Percentiles rank a stretch among this genome's conserved stretches.
Conservation (phyloP, 2,888 invertebrate species). For the Cryptocephalus primarius region DNA sequence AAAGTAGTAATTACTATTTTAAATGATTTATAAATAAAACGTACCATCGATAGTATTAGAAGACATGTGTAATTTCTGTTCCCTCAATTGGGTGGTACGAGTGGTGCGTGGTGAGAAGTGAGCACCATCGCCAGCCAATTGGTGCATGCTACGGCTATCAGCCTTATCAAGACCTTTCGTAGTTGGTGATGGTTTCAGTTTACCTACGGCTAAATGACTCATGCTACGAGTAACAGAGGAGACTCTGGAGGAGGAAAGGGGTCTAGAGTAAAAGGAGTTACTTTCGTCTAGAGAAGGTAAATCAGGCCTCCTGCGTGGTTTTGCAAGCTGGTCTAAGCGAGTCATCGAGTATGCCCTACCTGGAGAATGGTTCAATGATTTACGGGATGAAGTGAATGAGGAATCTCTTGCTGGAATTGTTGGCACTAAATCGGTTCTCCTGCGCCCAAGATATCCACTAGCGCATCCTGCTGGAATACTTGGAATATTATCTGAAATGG, state of each 20-base stretch:
- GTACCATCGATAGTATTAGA: constrained; percentile 26
- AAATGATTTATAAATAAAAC: constrained; percentile 10
- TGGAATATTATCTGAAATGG: constrained; percentile 11
- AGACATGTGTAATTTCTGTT: constrained; percentile 28
- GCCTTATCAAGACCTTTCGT: constrained; percentile 32
- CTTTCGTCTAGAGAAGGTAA: constrained; percentile 33
- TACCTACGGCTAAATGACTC: constrained; percentile 52
- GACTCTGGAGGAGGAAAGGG: constrained; percentile 27
- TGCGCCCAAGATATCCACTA: constrained; percentile 60
- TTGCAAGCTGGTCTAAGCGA: constrained; percentile 76
- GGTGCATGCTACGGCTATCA: constrained; percentile 37
- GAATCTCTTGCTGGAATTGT: constrained; percentile 68
- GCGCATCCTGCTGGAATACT: constrained; percentile 52
- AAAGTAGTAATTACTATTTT: too few relatives aligned
- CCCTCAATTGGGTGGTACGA: constrained; percentile 35
- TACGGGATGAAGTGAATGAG: constrained; percentile 42
- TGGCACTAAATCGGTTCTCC: constrained; percentile 84
- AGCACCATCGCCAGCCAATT: constrained; percentile 30
- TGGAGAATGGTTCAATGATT: constrained; percentile 43
- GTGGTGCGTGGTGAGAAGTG: constrained; percentile 31
- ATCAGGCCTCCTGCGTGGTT: constrained; percentile 49
- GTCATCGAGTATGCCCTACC: constrained; percentile 92
- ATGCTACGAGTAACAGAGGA: constrained; percentile 56
- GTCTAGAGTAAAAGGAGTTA: constrained; percentile 24
- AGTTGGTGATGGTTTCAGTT: constrained; percentile 34